phyloP scores from a whole-genome alignment of 2,797 vertebrate genomes.

The Chloroceryle inda region DNA sequence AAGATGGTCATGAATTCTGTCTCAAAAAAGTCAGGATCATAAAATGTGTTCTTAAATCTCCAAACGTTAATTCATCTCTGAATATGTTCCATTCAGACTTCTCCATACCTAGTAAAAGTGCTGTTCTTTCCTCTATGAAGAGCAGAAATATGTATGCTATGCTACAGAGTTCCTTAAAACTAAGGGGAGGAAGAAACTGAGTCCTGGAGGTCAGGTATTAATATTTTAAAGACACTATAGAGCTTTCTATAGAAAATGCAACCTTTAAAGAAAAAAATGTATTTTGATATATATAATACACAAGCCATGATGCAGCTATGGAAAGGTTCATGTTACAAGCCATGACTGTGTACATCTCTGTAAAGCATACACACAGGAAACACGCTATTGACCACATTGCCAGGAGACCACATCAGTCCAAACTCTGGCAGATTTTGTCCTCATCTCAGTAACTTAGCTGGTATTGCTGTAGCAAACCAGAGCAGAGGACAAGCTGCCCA shows the following conservation, averaged over 20 bases:
- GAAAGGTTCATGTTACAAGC: background rate
- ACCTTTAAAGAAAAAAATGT: background rate
- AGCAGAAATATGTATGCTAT: background rate
- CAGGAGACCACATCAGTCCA: background rate
- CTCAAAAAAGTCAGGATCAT: background rate
- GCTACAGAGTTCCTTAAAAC: background rate
- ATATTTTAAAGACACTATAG: background rate
- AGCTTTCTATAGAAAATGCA: background rate
- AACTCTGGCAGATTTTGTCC: background rate
- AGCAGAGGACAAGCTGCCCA: rapidly evolving
- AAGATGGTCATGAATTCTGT: rapidly evolving
- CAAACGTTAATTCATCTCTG: background rate
- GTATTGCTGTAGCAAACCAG: background rate
- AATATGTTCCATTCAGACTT: background rate
- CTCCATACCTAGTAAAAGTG: background rate
- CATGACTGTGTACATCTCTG: background rate
- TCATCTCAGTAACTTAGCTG: background rate
- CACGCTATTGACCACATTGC: rapidly evolving
- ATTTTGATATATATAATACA: background rate
- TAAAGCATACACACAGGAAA: background rate
- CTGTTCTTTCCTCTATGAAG: background rate
- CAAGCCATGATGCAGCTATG: background rate
- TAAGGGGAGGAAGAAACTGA: background rate
- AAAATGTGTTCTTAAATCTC: background rate
- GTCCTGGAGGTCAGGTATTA: background rate